These are phyloP conservation scores for Cantharis lateralis DNA, from an alignment of 2,888 invertebrate species.

Conservation along the genomic window DNA sequence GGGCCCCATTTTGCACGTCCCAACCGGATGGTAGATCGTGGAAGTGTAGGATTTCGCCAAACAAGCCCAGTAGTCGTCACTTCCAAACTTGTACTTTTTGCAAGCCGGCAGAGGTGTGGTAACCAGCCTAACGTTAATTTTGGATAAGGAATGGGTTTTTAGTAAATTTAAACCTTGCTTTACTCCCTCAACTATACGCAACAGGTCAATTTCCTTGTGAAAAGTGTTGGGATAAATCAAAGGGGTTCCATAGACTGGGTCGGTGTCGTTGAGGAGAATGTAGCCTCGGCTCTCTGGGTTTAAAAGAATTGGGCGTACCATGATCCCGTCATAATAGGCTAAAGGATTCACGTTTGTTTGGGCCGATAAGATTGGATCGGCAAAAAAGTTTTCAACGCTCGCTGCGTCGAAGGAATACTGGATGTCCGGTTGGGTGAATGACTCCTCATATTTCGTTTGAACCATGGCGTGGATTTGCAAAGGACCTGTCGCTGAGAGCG, in stretches of 20 bases:
- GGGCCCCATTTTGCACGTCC: conserved; percentile 75
- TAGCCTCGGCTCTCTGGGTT: conserved; percentile 68
- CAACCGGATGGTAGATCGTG: conserved; percentile 72
- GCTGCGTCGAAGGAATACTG: conserved; percentile 68
- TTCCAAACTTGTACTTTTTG: conserved; percentile 60
- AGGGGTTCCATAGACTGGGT: conserved; percentile 75
- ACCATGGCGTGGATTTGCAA: conserved; percentile 65
- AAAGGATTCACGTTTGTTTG: conserved; percentile 59
- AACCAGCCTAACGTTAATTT: conserved; percentile 62
- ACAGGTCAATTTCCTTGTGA: conserved; percentile 66
- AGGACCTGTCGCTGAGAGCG: conserved; percentile 61
- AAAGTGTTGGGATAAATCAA: conserved; percentile 74
- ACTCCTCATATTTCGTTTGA: conserved; percentile 61
- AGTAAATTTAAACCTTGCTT: conserved; percentile 64
- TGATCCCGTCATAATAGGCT: conserved; percentile 66
- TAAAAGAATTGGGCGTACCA: conserved; percentile 65
- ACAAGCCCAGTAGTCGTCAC: conserved; percentile 70
- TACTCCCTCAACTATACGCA: conserved; percentile 64
- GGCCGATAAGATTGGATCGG: conserved; percentile 58
- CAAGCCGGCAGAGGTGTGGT: conserved; percentile 66
- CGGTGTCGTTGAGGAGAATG: conserved; percentile 65
- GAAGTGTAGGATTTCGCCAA: conserved; percentile 67
- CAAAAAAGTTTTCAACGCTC: conserved; percentile 62
- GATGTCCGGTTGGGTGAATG: conserved; percentile 63
- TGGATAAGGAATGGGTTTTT: conserved; percentile 63